A percentile compares a stretch with the other conserved stretches of the same genome.
phyloP scores from a whole-genome alignment of 1,140 invertebrate genomes.

The Lutraria rhynchaena region DNA sequence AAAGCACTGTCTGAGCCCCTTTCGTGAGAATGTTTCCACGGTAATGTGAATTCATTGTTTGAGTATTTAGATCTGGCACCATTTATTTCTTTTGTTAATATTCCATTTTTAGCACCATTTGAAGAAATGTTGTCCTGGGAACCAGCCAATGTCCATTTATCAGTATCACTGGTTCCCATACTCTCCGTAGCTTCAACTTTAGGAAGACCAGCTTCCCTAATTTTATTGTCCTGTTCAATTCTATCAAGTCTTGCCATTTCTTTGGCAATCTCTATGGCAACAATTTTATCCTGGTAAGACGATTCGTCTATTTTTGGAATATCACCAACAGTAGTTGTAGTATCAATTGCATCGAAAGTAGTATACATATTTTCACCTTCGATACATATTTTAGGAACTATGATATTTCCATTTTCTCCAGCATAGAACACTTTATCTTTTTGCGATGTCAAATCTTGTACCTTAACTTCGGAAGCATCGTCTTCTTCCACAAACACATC shows the following conservation, averaged over 20 bases:
- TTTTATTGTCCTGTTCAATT: background rate
- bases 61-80: conserved; percentile 26
- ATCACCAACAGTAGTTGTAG: background rate
- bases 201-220: too few relatives aligned
- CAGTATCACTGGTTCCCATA: too few relatives aligned
- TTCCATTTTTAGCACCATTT: too few relatives aligned
- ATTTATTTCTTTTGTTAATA: background rate
- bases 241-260: conserved; percentile 46
- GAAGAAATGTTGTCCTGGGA: too few relatives aligned
- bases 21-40: too few relatives aligned
- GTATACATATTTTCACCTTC: conserved; percentile 50
- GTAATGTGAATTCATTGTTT: too few relatives aligned
- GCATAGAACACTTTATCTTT: conserved; percentile 39
- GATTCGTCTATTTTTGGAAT: background rate
- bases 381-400: conserved; percentile 57
- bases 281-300: conserved; percentile 36
- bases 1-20: too few relatives aligned
- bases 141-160: too few relatives aligned
- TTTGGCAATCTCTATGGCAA: conserved; percentile 50
- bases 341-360: conserved; percentile 46
- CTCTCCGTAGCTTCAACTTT: background rate
- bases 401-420: conserved; percentile 49
- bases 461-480: background rate
- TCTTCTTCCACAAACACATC: conserved; percentile 23
- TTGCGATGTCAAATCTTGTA: background rate